Conservation (phyloP, 2,888 invertebrate genomes). For the Agapetus fuscipes region DNA sequence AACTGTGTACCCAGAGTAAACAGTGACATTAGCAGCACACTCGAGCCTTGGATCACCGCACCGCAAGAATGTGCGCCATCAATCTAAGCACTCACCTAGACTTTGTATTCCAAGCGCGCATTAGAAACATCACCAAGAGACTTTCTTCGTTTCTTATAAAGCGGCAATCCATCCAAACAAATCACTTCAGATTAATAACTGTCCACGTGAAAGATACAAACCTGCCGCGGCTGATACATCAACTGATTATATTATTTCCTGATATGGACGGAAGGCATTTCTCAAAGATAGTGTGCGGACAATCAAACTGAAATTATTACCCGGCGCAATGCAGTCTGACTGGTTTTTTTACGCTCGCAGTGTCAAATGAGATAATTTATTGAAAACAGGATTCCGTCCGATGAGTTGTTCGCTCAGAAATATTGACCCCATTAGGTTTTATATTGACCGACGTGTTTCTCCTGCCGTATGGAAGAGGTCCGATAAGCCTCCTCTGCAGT, state of each 20-base stretch:
- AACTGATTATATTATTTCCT: too few relatives aligned
- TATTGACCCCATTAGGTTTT: slow-evolving; percentile 18
- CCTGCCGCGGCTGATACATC: too few relatives aligned
- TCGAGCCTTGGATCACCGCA: too few relatives aligned
- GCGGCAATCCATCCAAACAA: neutral
- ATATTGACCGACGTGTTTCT: slow-evolving; percentile 5
- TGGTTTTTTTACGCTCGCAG: slow-evolving; percentile 15
- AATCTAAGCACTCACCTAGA: neutral
- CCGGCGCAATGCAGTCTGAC: slow-evolving; percentile 12
- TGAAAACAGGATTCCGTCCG: slow-evolving; percentile 19
- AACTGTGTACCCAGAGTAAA: too few relatives aligned
- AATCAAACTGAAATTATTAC: too few relatives aligned
- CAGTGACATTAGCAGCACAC: too few relatives aligned
- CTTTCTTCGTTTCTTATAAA: neutral
- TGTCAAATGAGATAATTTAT: slow-evolving; percentile 9
- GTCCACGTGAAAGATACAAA: too few relatives aligned
- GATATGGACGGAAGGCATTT: too few relatives aligned
- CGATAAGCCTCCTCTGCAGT: neutral
- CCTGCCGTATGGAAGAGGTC: neutral
- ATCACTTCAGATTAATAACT: neutral
- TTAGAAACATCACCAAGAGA: neutral
- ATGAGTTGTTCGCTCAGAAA: slow-evolving; percentile 7
- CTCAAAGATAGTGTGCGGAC: neutral
- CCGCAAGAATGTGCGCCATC: neutral
- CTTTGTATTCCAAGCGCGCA: neutral